phyloP scores from a whole-genome alignment of 2,797 vertebrate species.

The Antennarius maculatus region DNA sequence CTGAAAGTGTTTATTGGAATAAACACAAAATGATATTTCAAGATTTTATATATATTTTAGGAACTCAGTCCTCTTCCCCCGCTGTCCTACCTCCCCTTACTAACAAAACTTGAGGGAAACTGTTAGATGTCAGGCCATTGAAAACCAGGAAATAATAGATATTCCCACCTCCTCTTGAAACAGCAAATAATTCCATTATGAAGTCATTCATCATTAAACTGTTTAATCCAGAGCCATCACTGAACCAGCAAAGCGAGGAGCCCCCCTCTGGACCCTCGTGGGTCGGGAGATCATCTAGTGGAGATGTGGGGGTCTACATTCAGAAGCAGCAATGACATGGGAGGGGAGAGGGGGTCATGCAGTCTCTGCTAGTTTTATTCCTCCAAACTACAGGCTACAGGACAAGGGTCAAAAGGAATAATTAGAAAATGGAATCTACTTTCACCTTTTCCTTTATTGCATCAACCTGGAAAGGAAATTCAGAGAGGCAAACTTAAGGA shows the following conservation, averaged over 20 bases:
- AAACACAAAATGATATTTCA: too few species aligned
- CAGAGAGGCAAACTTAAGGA: constrained; percentile 95
- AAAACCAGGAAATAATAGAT: too few species aligned
- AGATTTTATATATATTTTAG: too few species aligned
- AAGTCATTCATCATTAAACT: neutral
- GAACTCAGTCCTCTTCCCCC: too few species aligned
- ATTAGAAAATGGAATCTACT: constrained; percentile 96
- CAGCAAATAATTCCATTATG: neutral
- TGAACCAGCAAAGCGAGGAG: constrained; percentile 58
- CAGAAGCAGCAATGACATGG: constrained; percentile 85
- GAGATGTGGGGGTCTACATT: constrained; percentile 71
- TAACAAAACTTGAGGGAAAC: too few species aligned
- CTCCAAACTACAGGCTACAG: constrained; percentile 91
- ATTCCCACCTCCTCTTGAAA: too few species aligned
- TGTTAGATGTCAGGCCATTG: too few species aligned
- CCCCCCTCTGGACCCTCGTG: constrained; percentile 50
- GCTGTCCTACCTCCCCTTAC: too few species aligned
- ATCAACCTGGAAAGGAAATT: constrained; percentile 98
- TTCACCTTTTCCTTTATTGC: constrained; percentile 99
- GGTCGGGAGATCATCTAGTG: constrained; percentile 85
- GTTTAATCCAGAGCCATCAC: constrained; percentile 12
- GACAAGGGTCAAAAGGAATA: constrained; percentile 82
- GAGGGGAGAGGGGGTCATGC: constrained; percentile 84
- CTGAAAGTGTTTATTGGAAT: too few species aligned
- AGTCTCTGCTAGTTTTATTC: constrained; percentile 94